These are phyloP conservation scores for Caloenas nicobarica DNA, from an alignment of 2,113 vertebrate species.

Conservation along the genomic window DNA sequence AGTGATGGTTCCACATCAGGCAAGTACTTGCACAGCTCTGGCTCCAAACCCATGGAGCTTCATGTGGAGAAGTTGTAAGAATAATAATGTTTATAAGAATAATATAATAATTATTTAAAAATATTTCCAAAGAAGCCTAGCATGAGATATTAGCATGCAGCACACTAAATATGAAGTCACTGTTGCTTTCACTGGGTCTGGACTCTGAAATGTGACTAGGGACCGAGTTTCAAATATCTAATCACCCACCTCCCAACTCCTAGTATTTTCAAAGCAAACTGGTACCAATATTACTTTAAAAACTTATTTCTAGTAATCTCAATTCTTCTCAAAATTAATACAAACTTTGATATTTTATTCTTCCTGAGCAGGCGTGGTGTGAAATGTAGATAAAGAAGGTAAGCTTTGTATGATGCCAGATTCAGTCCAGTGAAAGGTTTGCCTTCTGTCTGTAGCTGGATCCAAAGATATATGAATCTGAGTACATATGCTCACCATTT, in stretches of 20 bases:
- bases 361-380: not conserved
- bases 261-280: not conserved
- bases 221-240: not conserved
- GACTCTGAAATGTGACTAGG: not conserved
- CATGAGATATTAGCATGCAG: not conserved
- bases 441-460: not conserved
- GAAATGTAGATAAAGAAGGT: not conserved
- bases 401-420: not conserved
- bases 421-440: not conserved
- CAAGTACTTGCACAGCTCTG: not conserved
- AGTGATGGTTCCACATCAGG: not conserved
- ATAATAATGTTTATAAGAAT: not conserved
- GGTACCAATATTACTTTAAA: not conserved
- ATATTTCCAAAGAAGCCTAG: not conserved
- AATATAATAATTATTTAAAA: not conserved
- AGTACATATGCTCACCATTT: not conserved
- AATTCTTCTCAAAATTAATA: not conserved
- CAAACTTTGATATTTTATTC: not conserved
- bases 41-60: not conserved
- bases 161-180: not conserved
- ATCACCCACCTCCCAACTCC: not conserved
- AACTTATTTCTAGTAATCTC: not conserved
- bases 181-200: not conserved
- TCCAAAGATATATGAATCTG: not conserved
- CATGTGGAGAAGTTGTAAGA: not conserved